Percentiles rank a stretch among this genome's conserved stretches.
phyloP scores from a whole-genome alignment of 2,113 vertebrate species.

The Campylorhamphus procurvoides region DNA sequence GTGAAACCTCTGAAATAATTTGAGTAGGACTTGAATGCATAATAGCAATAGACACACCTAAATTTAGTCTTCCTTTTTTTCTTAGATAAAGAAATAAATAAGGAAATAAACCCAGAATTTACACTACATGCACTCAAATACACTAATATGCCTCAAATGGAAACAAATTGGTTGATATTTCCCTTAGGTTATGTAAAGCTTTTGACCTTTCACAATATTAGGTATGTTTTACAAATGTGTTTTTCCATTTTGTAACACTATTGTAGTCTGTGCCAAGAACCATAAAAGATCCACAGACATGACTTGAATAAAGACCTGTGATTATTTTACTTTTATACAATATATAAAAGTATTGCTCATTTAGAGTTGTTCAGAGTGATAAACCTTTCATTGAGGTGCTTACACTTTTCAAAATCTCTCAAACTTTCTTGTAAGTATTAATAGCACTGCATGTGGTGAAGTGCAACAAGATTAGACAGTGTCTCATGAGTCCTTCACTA shows the following conservation, averaged over 20 bases:
- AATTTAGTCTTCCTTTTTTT: background rate
- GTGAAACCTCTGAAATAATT: background rate
- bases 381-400: conserved; percentile 21
- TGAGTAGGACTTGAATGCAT: background rate
- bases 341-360: background rate
- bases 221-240: background rate
- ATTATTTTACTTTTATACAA: background rate
- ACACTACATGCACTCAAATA: background rate
- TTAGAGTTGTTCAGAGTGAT: background rate
- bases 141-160: background rate
- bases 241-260: background rate
- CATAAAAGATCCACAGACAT: background rate
- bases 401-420: conserved; percentile 17
- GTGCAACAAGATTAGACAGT: background rate
- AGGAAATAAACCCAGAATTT: background rate
- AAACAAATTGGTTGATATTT: background rate
- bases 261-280: background rate
- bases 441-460: background rate
- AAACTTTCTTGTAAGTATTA: background rate
- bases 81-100: background rate
- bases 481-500: background rate
- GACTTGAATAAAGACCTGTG: background rate
- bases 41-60: background rate
- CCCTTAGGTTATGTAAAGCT: background rate
- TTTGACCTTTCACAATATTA: background rate